Evolutionary conservation across 2,113 vertebrate species (phyloP).

Genomic region (Camarhynchus parvulus): DNA sequence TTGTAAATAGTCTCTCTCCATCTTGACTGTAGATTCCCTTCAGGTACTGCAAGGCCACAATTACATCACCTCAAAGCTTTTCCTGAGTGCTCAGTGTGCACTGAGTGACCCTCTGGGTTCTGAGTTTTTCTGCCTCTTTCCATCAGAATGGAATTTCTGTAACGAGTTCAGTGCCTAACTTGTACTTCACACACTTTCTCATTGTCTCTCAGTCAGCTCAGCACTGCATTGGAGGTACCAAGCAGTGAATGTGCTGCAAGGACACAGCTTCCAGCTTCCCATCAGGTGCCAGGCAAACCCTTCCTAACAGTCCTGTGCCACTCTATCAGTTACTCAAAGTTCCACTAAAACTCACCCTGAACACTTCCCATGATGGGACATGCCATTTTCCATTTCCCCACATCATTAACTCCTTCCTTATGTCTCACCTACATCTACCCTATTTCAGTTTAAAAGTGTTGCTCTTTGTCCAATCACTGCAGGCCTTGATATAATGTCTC

Average conservation of each 20-base stretch:
- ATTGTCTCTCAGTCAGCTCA: background rate
- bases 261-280: background rate
- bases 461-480: background rate
- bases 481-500: background rate
- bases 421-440: background rate
- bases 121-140: background rate
- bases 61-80: too few relatives aligned
- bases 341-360: background rate
- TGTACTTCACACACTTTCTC: background rate
- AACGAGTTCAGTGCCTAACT: background rate
- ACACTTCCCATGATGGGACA: too few relatives aligned
- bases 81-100: too few relatives aligned
- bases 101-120: background rate
- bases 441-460: background rate
- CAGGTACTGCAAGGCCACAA: too few relatives aligned
- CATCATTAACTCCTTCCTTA: background rate
- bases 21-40: too few relatives aligned
- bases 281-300: background rate
- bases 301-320: background rate
- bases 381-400: background rate
- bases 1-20: too few relatives aligned
- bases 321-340: background rate
- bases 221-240: background rate
- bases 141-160: background rate
- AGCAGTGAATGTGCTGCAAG: background rate